A percentile compares a stretch with the other conserved stretches of the same genome.
phyloP scores from a whole-genome alignment of 2,113 vertebrate species.

The Amphilophus citrinellus region DNA sequence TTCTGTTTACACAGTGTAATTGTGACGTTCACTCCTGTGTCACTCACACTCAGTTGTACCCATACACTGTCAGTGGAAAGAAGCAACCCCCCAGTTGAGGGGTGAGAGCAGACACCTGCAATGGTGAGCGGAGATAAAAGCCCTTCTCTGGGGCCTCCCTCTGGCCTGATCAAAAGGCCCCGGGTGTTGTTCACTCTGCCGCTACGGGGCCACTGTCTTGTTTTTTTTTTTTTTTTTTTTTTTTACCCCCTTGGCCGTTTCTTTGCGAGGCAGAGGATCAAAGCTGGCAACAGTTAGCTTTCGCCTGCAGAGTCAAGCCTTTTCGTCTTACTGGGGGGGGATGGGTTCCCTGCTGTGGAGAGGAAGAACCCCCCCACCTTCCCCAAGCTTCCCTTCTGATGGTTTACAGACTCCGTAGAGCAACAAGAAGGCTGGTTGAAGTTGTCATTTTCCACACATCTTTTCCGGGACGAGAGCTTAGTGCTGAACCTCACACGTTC shows the following conservation, averaged over 20 bases:
- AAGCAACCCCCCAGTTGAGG: slow-evolving; percentile 47
- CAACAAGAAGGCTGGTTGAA: slow-evolving; percentile 65
- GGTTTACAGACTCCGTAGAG: slow-evolving; percentile 69
- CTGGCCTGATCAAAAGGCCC: slow-evolving; percentile 83
- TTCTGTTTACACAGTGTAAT: slow-evolving; percentile 40
- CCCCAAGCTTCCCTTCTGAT: slow-evolving; percentile 65
- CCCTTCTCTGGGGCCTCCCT: slow-evolving; percentile 58
- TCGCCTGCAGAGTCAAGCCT: slow-evolving; percentile 80
- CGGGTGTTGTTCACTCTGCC: slow-evolving; percentile 74
- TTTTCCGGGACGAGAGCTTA: slow-evolving; percentile 71
- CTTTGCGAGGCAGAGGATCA: slow-evolving; percentile 81
- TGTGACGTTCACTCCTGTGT: slow-evolving; percentile 28
- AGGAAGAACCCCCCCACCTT: slow-evolving; percentile 69
- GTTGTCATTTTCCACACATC: slow-evolving; percentile 80
- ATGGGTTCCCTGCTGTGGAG: slow-evolving; percentile 77
- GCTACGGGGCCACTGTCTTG: slow-evolving; percentile 68
- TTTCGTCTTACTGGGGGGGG: slow-evolving; percentile 77
- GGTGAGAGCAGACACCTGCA: slow-evolving; percentile 80
- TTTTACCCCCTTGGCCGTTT: slow-evolving; percentile 50
- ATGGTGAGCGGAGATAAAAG: slow-evolving; percentile 80
- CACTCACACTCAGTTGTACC: slow-evolving; percentile 36
- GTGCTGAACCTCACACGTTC: slow-evolving; percentile 75
- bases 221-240: slow-evolving; percentile 51
- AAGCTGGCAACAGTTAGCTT: slow-evolving; percentile 86
- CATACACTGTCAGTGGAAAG: slow-evolving; percentile 39